Conservation (phyloP, 2,113 vertebrate species). For the Pteropus alecto region DNA sequence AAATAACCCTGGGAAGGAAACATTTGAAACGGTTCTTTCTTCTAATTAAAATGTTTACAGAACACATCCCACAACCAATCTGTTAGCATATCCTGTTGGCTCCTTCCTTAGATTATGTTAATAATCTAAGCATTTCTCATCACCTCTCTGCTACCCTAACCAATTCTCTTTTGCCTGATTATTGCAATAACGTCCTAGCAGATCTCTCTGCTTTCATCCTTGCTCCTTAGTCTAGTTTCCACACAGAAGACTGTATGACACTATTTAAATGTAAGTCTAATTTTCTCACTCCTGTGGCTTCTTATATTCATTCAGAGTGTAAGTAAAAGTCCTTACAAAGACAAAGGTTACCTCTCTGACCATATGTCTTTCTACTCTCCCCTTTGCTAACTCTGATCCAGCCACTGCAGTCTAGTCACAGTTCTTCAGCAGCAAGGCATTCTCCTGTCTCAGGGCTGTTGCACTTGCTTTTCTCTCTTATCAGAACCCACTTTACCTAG, state of each 20-base stretch:
- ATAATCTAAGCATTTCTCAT: slow-evolving; percentile 18
- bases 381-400: not conserved
- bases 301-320: not conserved
- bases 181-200: not conserved
- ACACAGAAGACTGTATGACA: not conserved
- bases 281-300: not conserved
- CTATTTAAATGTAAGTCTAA: slow-evolving; percentile 13
- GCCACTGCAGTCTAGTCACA: not conserved
- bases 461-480: not conserved
- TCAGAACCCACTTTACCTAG: not conserved
- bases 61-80: slow-evolving; percentile 24
- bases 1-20: slow-evolving; percentile 28
- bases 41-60: slow-evolving; percentile 36
- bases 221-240: not conserved
- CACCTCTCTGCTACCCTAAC: slow-evolving; percentile 1
- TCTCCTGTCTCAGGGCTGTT: not conserved
- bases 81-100: slow-evolving; percentile 30
- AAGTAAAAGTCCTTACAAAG: slow-evolving; percentile 26
- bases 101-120: slow-evolving; percentile 26
- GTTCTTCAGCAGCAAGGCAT: not conserved
- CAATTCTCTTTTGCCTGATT: not conserved
- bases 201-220: not conserved
- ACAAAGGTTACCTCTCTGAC: not conserved
- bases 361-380: not conserved
- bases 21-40: slow-evolving; percentile 26